Conservation (phyloP, 1,140 invertebrate species). For the Dinoponera quadriceps region DNA sequence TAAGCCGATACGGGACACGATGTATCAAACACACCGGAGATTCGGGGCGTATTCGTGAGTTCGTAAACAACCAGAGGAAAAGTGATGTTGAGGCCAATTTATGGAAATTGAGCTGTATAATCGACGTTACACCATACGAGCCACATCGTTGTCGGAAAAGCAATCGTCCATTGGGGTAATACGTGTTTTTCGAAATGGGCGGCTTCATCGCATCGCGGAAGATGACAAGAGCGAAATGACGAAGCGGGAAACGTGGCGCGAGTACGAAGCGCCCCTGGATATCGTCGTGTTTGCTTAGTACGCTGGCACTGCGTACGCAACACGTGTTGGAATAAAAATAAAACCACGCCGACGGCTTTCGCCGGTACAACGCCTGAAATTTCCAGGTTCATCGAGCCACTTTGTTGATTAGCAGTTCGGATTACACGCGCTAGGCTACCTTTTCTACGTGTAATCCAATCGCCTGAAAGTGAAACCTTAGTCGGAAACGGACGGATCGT, state of each 20-base stretch:
- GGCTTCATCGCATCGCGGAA: conserved; percentile 24
- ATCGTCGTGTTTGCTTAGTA: conserved; percentile 24
- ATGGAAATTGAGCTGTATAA: background rate
- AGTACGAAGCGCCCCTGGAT: conserved; percentile 24
- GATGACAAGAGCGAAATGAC: conserved; percentile 42
- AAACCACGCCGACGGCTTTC: conserved; percentile 1
- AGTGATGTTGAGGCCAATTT: background rate
- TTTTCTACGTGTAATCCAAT: background rate
- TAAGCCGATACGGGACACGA: background rate
- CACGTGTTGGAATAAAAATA: conserved; percentile 64
- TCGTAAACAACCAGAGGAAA: background rate
- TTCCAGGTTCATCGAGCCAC: conserved; percentile 17
- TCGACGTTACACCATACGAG: background rate
- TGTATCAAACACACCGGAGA: background rate
- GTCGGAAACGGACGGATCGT: background rate
- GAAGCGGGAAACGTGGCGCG: conserved; percentile 18
- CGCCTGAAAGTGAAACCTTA: background rate
- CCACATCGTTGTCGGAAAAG: background rate
- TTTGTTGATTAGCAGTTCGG: background rate
- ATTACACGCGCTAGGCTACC: background rate
- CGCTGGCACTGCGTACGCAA: background rate
- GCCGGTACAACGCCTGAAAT: background rate
- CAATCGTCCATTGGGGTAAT: background rate
- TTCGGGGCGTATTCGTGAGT: background rate
- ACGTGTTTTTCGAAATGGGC: background rate